Evolutionary conservation across 2,888 invertebrate species (phyloP).

Genomic region (Xylota sylvarum): DNA sequence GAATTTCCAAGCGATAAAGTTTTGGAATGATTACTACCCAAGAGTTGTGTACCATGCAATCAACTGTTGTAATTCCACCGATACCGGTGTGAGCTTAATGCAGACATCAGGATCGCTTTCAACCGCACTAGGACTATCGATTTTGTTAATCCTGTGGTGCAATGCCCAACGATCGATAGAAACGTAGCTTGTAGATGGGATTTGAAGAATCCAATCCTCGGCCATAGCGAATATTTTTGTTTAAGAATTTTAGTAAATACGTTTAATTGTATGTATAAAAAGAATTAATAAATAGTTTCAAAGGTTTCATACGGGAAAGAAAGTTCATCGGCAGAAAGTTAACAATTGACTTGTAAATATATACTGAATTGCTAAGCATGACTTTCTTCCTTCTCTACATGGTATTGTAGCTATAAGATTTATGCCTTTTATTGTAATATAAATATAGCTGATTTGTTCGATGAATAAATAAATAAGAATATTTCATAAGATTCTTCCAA

Average conservation of each 20-base stretch:
- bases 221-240: conserved; percentile 63
- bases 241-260: conserved; percentile 40
- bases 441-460: conserved; percentile 46
- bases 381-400: conserved; percentile 39
- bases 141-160: conserved; percentile 25
- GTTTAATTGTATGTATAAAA: conserved; percentile 57
- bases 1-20: conserved; percentile 91
- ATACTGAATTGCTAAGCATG: conserved; percentile 29
- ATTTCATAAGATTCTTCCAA: conserved; percentile 37
- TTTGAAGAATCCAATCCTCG: background rate
- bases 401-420: conserved; percentile 40
- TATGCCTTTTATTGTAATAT: conserved; percentile 48
- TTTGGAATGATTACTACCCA: conserved; percentile 94
- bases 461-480: conserved; percentile 40
- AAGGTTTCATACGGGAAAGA: conserved; percentile 68
- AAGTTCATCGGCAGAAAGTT: conserved; percentile 37
- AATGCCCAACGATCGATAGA: conserved; percentile 8
- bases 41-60: conserved; percentile 90
- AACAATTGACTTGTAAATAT: conserved; percentile 67
- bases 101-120: background rate
- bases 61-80: conserved; percentile 89
- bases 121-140: background rate
- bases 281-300: conserved; percentile 61
- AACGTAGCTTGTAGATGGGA: conserved; percentile 38
- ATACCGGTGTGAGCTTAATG: conserved; percentile 70